Evolutionary conservation across 2,113 vertebrate genomes (phyloP).

Genomic region (Phyllostomus hastatus): DNA sequence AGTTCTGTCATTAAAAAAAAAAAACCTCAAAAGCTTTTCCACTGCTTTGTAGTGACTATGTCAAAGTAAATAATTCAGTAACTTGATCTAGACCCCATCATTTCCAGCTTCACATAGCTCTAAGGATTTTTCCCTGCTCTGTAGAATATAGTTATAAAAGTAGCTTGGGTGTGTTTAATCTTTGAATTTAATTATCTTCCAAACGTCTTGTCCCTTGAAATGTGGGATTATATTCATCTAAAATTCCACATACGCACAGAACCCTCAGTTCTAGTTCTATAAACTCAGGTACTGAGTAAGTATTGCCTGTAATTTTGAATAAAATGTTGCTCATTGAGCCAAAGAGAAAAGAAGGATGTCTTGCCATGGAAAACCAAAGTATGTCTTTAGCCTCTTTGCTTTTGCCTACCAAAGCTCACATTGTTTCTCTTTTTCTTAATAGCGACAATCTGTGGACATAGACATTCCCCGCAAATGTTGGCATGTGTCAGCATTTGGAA

Average conservation of each 20-base stretch:
- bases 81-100: neutral
- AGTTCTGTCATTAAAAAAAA: neutral
- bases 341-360: slow-evolving; percentile 38
- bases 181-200: neutral
- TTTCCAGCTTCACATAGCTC: neutral
- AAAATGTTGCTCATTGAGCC: slow-evolving; percentile 46
- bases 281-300: neutral
- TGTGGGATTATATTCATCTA: neutral
- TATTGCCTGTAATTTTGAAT: neutral
- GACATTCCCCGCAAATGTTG: neutral
- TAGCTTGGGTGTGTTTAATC: neutral
- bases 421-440: neutral
- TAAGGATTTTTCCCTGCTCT: neutral
- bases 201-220: neutral
- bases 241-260: slow-evolving; percentile 13
- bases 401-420: neutral
- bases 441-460: neutral
- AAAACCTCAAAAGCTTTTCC: neutral
- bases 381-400: neutral
- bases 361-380: neutral
- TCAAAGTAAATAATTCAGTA: neutral
- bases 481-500: neutral
- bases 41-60: neutral
- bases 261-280: neutral
- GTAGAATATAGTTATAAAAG: neutral